Conservation (phyloP, 92 coral and sea anemone species). For the Paramuricea clavata region DNA sequence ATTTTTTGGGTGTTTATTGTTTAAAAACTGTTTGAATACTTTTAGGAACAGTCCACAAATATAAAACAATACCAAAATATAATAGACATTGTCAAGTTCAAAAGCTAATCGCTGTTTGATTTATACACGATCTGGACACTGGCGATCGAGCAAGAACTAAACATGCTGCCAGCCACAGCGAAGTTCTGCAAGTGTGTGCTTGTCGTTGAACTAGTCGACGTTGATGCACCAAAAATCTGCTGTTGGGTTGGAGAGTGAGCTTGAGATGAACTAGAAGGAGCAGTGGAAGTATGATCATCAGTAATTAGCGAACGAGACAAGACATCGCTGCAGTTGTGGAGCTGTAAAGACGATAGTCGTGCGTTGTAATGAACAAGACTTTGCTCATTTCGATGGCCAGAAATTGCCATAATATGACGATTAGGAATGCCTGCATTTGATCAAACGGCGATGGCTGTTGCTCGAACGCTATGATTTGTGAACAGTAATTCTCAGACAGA, state of each 20-base stretch:
- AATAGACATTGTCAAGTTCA: not conserved
- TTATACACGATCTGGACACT: not conserved
- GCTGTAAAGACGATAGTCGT: not conserved
- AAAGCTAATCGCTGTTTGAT: not conserved
- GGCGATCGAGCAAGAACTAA: not conserved
- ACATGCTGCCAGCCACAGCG: not conserved
- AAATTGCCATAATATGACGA: conserved; percentile 20
- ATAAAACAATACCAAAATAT: too few relatives aligned
- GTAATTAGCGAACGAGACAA: not conserved
- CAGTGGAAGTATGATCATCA: too few relatives aligned
- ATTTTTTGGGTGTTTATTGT: too few relatives aligned
- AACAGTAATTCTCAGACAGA: not conserved
- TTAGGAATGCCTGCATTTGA: not conserved
- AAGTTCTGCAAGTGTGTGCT: not conserved
- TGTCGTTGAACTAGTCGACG: not conserved
- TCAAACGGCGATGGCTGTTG: conserved; percentile 3
- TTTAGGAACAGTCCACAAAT: not conserved
- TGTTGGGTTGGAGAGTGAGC: not conserved
- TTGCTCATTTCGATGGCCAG: conserved; percentile 28
- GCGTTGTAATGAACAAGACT: conserved; percentile 9
- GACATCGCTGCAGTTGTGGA: not conserved
- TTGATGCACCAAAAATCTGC: not conserved
- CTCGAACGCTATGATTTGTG: not conserved
- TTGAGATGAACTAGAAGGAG: not conserved
- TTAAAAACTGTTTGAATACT: not conserved